Conservation (phyloP, 2,797 vertebrate genomes). For the Hoplostethus mediterraneus region DNA sequence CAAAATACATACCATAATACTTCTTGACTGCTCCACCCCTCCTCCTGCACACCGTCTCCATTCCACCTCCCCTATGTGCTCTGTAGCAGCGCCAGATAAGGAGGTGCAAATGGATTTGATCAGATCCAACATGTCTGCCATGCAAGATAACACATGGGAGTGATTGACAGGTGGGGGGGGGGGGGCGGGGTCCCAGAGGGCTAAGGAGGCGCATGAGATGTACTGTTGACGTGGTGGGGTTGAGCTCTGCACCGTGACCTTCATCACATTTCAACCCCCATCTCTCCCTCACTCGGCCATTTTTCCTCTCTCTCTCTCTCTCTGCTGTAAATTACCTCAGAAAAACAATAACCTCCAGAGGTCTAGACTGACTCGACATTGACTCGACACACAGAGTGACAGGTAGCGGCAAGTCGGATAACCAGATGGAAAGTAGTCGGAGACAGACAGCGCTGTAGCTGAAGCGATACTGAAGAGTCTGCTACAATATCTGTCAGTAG, state of each 20-base stretch:
- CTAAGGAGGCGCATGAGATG: neutral
- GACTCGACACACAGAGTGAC: too few relatives aligned
- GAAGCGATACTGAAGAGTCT: too few relatives aligned
- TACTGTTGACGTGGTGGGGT: neutral
- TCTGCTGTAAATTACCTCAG: neutral
- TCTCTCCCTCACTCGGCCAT: neutral
- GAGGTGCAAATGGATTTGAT: slow-evolving; percentile 58
- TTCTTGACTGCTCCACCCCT: slow-evolving; percentile 47
- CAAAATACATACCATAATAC: slow-evolving; percentile 85
- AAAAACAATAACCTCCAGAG: too few relatives aligned
- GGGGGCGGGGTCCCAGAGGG: slow-evolving; percentile 11
- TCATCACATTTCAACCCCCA: neutral
- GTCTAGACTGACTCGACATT: too few relatives aligned
- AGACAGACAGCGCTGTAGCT: too few relatives aligned
- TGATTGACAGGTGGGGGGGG: slow-evolving; percentile 23
- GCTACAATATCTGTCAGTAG: too few relatives aligned
- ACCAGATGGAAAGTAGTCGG: too few relatives aligned
- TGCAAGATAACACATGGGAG: slow-evolving; percentile 25
- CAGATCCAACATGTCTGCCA: slow-evolving; percentile 54
- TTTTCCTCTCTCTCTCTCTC: neutral
- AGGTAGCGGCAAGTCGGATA: too few relatives aligned
- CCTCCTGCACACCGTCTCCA: slow-evolving; percentile 29
- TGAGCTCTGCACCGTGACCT: neutral
- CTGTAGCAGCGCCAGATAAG: slow-evolving; percentile 33
- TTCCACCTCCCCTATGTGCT: slow-evolving; percentile 52